Base-by-base conservation (phyloP, 2,113 vertebrate genomes). In the Cynocephalus volans region DNA sequence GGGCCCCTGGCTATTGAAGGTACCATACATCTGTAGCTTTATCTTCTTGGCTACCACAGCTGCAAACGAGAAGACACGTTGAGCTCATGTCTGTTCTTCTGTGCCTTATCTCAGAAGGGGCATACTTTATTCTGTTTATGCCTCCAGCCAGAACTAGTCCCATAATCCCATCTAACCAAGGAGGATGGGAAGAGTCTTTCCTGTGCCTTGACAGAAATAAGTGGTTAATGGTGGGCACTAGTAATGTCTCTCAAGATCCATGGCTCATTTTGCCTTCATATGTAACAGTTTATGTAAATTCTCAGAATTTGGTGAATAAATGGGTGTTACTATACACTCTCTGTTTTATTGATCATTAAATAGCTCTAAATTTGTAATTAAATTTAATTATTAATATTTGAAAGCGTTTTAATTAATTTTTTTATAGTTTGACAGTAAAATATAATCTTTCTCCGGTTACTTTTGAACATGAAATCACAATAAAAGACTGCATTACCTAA, bases 321-420 rank as follows among this genome's bases (percentile, higher is more conserved):
- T 48, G 9, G 6, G 12, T 89, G 0, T 82, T 77, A 54, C 23
- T 84, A 1, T 76, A 45, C 13, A 85, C 28, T 36, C 48, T 75
- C 21, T 73, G 17, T 70, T 94, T 76, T 91, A 54, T 95, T 85
- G 64, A 85, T 58, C 52, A 24, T 17, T 69, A n/a, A 83, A 41
- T 77, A 96, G 7, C 2, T 48, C 21, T 80, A 62, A 24, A 50
- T 87, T 79, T 75, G 4, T 28, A 90, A 87, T 80, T 76, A 69
- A 52, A 36, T 72, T 76, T 84, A 50, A 90, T 60, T 62, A 88
- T 79, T 75, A 95, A 84, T 65, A n/a, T 96, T 82, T 93, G 9
- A 52, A 62, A 84, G 4, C 41, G 41, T 69, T 95, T 97, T 75
- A 2, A 60, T 36, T 70, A 41, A 73, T 33, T 87, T 56, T 64